Evolutionary conservation across 1,140 invertebrate genomes (phyloP), one percentile per base, ranked within the genome.

Genomic region (Leptonema lineaticorne): DNA sequence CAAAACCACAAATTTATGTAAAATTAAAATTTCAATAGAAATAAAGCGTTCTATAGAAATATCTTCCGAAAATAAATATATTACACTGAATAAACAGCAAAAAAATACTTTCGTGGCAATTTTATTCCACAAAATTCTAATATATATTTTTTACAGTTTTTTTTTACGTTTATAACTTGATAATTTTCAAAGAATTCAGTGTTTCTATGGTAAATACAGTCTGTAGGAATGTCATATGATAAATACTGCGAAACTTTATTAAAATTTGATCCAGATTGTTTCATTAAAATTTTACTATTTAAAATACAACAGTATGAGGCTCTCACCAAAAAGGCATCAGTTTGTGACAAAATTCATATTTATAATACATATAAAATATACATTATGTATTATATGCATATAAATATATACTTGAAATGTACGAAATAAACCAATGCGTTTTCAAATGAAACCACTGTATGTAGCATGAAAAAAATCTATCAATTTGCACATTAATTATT

Each of bases 401-500:
- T 41, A 24, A 48, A 64, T 16, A 26, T 28, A n/a, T 30, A n/a
- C 45, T 64, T n/a, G n/a, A n/a, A n/a, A n/a, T n/a, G n/a, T n/a
- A n/a, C n/a, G n/a, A n/a, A n/a, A n/a, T n/a, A n/a, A n/a, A n/a
- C n/a, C n/a, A n/a, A n/a, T n/a, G n/a, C n/a, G n/a, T n/a, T n/a
- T n/a, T n/a, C n/a, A n/a, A n/a, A n/a, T n/a, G n/a, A n/a, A 64
- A 46, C 62, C 62, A 50, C 50, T 29, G 6, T 8, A 41, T 33
- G 16, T 16, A 64, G 62, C 62, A 64, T 46, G 37, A 50, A 62
- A 50, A n/a, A 16, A 64, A 64, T 11, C 41, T 64, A 64, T 50
- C 45, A n/a, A 46, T 41, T 64, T 48, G 41, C 37, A 64, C 41
- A 64, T 50, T 53, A 50, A n/a, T 50, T 50, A n/a, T 18, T 26